Base-by-base conservation (phyloP, 2,797 vertebrate species). In the Micromesistius poutassou region DNA sequence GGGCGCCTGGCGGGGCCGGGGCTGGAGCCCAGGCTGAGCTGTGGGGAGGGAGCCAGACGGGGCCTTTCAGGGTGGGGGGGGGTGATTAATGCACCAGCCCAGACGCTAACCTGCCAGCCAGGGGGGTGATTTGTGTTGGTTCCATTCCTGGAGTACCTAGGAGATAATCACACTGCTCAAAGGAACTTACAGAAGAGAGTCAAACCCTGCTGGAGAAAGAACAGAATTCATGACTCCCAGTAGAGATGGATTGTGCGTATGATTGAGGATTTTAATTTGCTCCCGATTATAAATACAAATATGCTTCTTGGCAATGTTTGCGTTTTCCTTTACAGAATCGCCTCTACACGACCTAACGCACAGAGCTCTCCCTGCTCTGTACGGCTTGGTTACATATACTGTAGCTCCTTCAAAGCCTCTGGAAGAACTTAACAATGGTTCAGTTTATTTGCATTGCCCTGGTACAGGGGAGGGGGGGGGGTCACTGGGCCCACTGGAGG, bases 41-140 rank as follows among this genome's bases (percentile, higher is more conserved):
- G 89, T 88, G 89, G 91, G 88, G 90, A 87, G 78, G 83, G 80
- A 83, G 85, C 81, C 78, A 78, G 72, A 82, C 84, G 71, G 85
- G 86, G 89, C 92, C 92, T 93, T 94, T 93, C 87, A 90, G 78
- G 78, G 83, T 79, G 88, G 78, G 89, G 78, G 83, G 80, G 88
- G 78, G 89, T 91, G 92, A 94, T 93, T 91, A 82, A 94, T 89
- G 86, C 79, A 87, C 33, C 33, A 81, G 83, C 79, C 10, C 30
- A 83, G 83, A 71, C 82, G 79, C 30, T 88, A 79, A 85, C 88
- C 75, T 77, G 10, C 88, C 75, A 77, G 9, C 85, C 81, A 87
- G 77, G 87, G 93, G 93, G 91, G 91, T 93, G 90, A 82, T 81
- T 82, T 76, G 77, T 75, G 31, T 55, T 81, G 78, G 82, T 85